Percentiles rank a stretch among this genome's conserved stretches.
phyloP scores from a whole-genome alignment of 1,140 invertebrate genomes.

The Calosoma granatense region DNA sequence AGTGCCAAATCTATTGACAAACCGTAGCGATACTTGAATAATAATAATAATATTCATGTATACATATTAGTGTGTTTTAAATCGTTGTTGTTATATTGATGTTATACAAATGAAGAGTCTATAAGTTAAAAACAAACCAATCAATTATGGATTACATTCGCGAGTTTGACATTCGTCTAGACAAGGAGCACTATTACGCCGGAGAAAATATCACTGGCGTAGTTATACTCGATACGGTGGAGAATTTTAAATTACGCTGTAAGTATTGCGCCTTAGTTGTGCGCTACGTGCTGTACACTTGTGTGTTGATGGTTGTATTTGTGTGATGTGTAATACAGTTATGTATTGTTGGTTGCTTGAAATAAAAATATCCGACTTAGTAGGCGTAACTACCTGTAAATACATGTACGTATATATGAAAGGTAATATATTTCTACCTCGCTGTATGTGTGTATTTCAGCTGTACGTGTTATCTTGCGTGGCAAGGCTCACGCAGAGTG shows the following conservation, averaged over 20 bases:
- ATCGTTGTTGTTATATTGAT: no score
- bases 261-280: slow-evolving; percentile 26
- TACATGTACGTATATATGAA: neutral
- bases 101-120: no score
- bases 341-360: neutral
- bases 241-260: slow-evolving; percentile 72
- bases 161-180: slow-evolving; percentile 67
- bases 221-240: slow-evolving; percentile 60
- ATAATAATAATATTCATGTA: no score
- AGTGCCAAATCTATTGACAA: no score
- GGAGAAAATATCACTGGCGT: slow-evolving; percentile 59
- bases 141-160: slow-evolving; percentile 78
- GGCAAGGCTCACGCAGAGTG: slow-evolving; percentile 75
- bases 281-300: neutral
- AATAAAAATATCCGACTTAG: neutral
- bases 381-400: neutral
- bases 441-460: slow-evolving; percentile 44
- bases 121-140: no score
- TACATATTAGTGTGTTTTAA: no score
- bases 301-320: neutral
- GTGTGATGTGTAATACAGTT: neutral
- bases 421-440: no score
- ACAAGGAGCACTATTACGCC: slow-evolving; percentile 68
- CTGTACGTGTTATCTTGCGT: slow-evolving; percentile 60
- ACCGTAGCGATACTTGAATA: no score